phyloP scores from a whole-genome alignment of 2,113 vertebrate genomes.

The Antigone vipio region DNA sequence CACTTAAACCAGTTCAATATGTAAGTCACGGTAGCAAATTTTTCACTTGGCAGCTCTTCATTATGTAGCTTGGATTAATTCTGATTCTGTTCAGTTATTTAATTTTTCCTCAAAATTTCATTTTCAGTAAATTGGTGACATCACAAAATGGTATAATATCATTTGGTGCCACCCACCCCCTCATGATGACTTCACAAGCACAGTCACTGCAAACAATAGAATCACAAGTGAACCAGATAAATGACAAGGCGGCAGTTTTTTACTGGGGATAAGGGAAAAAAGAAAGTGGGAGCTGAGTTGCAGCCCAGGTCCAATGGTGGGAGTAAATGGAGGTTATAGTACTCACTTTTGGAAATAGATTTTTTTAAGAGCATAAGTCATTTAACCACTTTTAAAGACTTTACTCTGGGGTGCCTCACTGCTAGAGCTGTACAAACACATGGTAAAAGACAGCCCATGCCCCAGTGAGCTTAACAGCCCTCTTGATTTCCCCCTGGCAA shows the following conservation, averaged over 20 bases:
- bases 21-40: constrained; percentile 29
- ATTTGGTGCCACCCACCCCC: neutral
- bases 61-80: constrained; percentile 16
- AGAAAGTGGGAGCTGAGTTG: neutral
- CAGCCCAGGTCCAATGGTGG: neutral
- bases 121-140: neutral
- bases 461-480: constrained; percentile 6
- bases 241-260: neutral
- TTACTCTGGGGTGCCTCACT: neutral
- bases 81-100: neutral
- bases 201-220: neutral
- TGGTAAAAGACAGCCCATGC: constrained; percentile 1
- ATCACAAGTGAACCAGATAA: neutral
- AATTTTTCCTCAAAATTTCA: neutral
- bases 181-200: neutral
- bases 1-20: constrained; percentile 40
- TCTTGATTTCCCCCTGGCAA: neutral
- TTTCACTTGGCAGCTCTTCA: constrained; percentile 39
- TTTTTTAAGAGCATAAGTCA: neutral
- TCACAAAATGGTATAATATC: neutral
- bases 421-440: neutral
- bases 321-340: neutral
- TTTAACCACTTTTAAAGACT: constrained; percentile 10
- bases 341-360: neutral
- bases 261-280: neutral